These are phyloP conservation scores for Micrasema longulum DNA, from an alignment of 1,140 invertebrate genomes.

Conservation along the genomic window DNA sequence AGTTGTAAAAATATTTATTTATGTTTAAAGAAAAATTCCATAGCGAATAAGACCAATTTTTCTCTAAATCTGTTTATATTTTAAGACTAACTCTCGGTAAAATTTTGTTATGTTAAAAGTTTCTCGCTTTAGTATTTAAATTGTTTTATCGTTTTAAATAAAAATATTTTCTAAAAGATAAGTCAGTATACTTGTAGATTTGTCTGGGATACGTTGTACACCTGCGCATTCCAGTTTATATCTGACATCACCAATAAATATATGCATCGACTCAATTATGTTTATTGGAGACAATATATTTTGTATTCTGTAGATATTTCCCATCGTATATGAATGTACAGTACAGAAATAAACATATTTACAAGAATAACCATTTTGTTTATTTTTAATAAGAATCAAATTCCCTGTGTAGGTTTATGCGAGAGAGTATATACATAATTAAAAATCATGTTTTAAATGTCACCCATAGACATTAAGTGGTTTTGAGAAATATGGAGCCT, in stretches of 20 bases:
- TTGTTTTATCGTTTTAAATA: constrained; percentile 44
- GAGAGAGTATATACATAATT: too few relatives aligned
- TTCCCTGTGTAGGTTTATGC: too few relatives aligned
- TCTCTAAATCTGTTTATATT: constrained; percentile 1
- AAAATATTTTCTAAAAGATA: constrained; percentile 22
- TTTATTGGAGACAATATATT: constrained; percentile 50
- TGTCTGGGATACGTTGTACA: constrained; percentile 16
- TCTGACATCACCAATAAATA: constrained; percentile 19
- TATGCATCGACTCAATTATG: constrained; percentile 23
- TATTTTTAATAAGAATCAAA: too few relatives aligned
- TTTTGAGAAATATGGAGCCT: too few relatives aligned
- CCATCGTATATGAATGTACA: constrained; percentile 50
- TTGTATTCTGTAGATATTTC: constrained; percentile 52
- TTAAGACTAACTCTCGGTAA: constrained; percentile 13
- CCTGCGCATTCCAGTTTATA: constrained; percentile 30
- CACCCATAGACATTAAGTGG: too few relatives aligned
- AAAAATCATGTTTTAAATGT: too few relatives aligned
- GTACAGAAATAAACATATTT: constrained; percentile 47
- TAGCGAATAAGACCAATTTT: constrained; percentile 33
- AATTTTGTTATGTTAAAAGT: constrained; percentile 32
- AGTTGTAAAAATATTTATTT: constrained; percentile 26
- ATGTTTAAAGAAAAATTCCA: constrained; percentile 31
- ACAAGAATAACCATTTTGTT: constrained; percentile 16
- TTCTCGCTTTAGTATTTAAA: constrained; percentile 38
- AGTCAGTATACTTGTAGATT: constrained; percentile 43